Conservation (phyloP, 2,113 vertebrate genomes). For the Nannospalax galili region DNA sequence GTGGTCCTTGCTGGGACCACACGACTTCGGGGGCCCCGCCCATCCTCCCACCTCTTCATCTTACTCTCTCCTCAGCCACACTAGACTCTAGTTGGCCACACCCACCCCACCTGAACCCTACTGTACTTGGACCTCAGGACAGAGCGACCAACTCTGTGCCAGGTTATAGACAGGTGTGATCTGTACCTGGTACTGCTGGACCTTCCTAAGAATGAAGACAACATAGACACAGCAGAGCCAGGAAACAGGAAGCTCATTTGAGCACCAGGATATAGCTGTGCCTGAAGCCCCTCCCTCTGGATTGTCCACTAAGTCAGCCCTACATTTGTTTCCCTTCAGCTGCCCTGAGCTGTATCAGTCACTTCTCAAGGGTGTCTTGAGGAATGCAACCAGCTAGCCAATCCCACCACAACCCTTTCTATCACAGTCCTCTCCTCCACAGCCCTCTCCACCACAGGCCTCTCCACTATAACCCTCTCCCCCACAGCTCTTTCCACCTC, state of each 20-base stretch:
- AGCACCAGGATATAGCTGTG: neutral
- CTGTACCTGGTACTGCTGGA: neutral
- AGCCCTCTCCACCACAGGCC: too few species aligned
- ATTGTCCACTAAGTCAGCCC: too few species aligned
- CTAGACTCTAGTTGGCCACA: neutral
- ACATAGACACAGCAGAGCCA: neutral
- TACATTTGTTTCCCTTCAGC: neutral
- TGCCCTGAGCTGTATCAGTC: neutral
- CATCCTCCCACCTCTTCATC: accelerated
- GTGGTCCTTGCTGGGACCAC: neutral
- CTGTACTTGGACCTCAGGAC: neutral
- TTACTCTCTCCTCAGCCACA: neutral
- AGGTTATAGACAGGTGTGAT: neutral
- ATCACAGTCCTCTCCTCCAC: too few species aligned
- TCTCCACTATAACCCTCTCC: too few species aligned
- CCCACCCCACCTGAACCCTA: neutral
- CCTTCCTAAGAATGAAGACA: neutral
- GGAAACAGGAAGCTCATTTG: neutral
- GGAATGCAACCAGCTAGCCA: neutral
- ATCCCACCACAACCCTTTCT: too few species aligned
- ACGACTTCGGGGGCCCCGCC: too few species aligned
- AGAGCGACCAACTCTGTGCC: neutral
- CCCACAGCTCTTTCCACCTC: too few species aligned
- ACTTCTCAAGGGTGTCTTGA: neutral
- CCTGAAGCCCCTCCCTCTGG: neutral